phyloP scores from a whole-genome alignment of 2,113 vertebrate genomes.

The Butorides virescens region DNA sequence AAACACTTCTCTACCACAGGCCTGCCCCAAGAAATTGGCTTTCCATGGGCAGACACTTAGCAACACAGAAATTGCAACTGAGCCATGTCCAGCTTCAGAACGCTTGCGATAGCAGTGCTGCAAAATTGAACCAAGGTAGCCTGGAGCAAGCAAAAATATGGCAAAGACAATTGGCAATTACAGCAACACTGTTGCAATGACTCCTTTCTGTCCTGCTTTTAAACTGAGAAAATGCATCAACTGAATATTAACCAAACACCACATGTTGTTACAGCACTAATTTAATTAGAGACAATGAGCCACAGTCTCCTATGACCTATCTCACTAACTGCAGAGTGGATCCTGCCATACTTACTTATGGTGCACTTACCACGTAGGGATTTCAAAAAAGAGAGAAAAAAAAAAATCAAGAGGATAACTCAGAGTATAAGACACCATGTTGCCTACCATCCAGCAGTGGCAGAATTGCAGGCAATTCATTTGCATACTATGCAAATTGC shows the following conservation, averaged over 20 bases:
- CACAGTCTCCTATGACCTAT: neutral
- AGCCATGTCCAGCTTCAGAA: neutral
- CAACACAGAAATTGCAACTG: neutral
- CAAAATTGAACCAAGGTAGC: neutral
- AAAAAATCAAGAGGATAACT: neutral
- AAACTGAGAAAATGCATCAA: neutral
- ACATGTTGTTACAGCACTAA: neutral
- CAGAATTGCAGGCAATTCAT: neutral
- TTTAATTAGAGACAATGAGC: neutral
- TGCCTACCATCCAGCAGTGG: neutral
- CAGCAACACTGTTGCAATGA: neutral
- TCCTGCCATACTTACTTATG: neutral
- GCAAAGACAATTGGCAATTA: neutral
- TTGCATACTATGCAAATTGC: neutral
- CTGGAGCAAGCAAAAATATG: neutral
- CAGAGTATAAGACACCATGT: neutral
- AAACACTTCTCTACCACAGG: neutral
- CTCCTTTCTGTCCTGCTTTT: neutral
- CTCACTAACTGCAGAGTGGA: neutral
- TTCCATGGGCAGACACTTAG: neutral
- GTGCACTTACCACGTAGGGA: neutral
- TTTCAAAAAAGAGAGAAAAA: neutral
- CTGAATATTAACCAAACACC: neutral
- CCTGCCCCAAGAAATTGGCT: neutral
- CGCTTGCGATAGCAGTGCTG: neutral